Percentiles rank a stretch among this genome's conserved stretches.
Conservation (phyloP, 2,888 invertebrate species). For the Nomada hirtipes region DNA sequence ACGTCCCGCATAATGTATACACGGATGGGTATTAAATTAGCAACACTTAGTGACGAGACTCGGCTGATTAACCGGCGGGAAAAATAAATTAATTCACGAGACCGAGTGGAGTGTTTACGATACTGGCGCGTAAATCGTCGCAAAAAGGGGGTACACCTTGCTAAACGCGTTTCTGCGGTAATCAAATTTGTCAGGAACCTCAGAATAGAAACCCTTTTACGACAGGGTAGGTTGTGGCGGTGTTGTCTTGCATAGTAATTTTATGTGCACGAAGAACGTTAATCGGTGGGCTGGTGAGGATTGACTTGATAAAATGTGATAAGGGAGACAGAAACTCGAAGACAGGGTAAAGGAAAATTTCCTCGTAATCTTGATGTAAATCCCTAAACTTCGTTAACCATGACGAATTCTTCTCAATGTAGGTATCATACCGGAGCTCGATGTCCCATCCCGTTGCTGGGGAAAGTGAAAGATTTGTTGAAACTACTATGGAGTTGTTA, state of each 20-base stretch:
- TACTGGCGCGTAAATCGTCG: slow-evolving; percentile 28
- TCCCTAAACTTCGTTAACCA: neutral
- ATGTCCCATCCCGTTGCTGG: neutral
- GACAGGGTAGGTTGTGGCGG: too few relatives aligned
- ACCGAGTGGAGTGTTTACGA: slow-evolving; percentile 1
- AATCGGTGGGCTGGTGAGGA: neutral
- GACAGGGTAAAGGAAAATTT: too few relatives aligned
- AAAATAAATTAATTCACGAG: slow-evolving; percentile 38
- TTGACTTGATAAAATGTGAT: neutral
- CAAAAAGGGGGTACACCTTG: slow-evolving; percentile 9
- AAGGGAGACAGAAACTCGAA: neutral
- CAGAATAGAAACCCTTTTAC: neutral
- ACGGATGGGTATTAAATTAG: slow-evolving; percentile 45
- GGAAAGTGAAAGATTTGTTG: neutral
- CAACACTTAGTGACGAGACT: slow-evolving; percentile 31
- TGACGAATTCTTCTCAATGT: too few relatives aligned
- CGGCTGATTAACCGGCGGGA: slow-evolving; percentile 23
- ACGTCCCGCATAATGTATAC: neutral
- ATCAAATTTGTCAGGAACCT: slow-evolving; percentile 32
- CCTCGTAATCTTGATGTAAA: neutral
- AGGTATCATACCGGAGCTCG: neutral
- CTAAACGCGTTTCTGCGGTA: neutral
- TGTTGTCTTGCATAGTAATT: neutral
- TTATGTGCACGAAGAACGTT: neutral
- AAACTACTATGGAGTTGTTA: neutral